Percentiles rank a stretch among this genome's conserved stretches.
These are phyloP conservation scores for Leptoteleia sp. DNA, from an alignment of 1,140 invertebrate species.

Conservation along the genomic window DNA sequence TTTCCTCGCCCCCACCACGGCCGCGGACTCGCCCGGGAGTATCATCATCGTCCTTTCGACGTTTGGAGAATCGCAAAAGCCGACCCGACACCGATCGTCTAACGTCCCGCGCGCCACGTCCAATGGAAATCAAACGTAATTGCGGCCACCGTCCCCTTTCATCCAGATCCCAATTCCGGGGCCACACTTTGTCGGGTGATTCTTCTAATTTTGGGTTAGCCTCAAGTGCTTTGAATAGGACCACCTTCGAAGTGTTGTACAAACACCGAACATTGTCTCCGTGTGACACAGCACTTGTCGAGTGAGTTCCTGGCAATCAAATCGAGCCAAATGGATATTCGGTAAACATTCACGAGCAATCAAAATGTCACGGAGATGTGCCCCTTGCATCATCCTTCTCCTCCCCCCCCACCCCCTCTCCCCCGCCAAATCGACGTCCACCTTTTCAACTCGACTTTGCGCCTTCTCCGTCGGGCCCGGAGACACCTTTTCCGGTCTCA, in stretches of 20 bases:
- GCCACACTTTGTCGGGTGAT: slow-evolving; percentile 4
- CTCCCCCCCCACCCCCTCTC: too few species aligned
- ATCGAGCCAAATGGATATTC: slow-evolving; percentile 32
- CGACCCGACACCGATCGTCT: slow-evolving; percentile 24
- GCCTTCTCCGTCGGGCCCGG: neutral
- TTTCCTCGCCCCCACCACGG: slow-evolving; percentile 26
- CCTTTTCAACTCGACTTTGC: neutral
- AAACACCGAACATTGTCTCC: slow-evolving; percentile 35
- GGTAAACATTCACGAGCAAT: slow-evolving; percentile 25
- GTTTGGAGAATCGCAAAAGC: slow-evolving; percentile 31
- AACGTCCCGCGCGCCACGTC: slow-evolving; percentile 47
- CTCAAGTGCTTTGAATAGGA: slow-evolving; percentile 49
- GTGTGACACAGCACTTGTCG: slow-evolving; percentile 44
- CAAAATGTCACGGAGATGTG: slow-evolving; percentile 14
- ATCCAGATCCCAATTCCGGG: slow-evolving; percentile 21
- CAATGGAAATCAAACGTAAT: slow-evolving; percentile 57
- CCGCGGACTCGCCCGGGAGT: slow-evolving; percentile 19
- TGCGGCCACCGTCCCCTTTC: slow-evolving; percentile 36
- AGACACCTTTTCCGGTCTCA: slow-evolving; percentile 13
- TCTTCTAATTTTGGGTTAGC: slow-evolving; percentile 53
- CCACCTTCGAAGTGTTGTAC: slow-evolving; percentile 56
- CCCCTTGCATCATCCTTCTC: slow-evolving; percentile 11
- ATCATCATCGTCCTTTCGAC: slow-evolving; percentile 26
- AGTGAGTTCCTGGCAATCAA: slow-evolving; percentile 26
- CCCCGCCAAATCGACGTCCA: too few species aligned